phyloP scores from a whole-genome alignment of 1,140 invertebrate species.

The Physella acuta region DNA sequence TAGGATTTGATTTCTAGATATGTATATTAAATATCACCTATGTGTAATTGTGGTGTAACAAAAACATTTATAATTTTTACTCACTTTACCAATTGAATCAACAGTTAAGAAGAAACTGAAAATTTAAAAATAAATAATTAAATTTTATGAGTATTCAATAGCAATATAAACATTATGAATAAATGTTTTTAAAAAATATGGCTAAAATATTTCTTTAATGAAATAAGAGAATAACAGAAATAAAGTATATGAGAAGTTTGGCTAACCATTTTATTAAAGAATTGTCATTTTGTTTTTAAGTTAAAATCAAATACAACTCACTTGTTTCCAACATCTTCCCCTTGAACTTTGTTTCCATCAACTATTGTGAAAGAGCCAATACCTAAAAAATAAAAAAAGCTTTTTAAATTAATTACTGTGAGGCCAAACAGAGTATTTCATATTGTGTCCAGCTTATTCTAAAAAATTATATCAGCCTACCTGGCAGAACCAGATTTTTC shows the following conservation, averaged over 20 bases:
- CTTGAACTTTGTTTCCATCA: conserved; percentile 76
- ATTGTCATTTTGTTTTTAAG: background rate
- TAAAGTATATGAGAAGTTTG: no score
- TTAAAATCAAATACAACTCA: conserved; percentile 59
- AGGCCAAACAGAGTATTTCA: no score
- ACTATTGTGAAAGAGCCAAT: conserved; percentile 95
- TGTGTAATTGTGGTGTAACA: no score
- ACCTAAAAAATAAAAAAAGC: conserved; percentile 43
- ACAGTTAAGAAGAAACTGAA: conserved; percentile 84
- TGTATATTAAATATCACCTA: no score
- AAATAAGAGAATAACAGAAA: no score
- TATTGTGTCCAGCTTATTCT: no score
- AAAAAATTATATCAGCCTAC: no score
- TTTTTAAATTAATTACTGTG: no score
- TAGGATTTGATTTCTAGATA: no score
- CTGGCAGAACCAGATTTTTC: conserved; percentile 91
- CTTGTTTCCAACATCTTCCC: conserved; percentile 92
- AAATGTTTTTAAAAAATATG: background rate
- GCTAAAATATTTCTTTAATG: background rate
- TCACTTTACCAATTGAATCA: conserved; percentile 72
- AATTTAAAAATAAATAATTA: conserved; percentile 23
- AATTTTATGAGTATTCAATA: background rate
- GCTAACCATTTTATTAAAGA: no score
- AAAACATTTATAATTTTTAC: no score
- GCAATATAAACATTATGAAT: background rate